Evolutionary conservation across 1,140 invertebrate species (phyloP).

Genomic region (Megathymus violae): DNA sequence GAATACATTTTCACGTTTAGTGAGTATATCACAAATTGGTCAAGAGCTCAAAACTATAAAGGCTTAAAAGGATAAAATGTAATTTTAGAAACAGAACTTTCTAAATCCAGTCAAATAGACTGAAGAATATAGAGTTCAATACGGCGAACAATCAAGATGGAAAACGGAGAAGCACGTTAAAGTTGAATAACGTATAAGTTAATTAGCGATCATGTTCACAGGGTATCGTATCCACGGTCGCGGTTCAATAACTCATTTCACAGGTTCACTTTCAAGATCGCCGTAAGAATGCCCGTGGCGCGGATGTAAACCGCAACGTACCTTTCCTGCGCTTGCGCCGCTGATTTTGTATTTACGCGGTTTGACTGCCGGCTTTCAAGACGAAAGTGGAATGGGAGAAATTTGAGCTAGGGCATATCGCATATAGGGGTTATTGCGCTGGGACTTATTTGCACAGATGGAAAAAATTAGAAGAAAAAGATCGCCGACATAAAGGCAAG

Average conservation of each 20-base stretch:
- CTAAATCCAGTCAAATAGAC: neutral
- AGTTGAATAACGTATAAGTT: slow-evolving; percentile 34
- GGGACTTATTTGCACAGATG: slow-evolving; percentile 61
- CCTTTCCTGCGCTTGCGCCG: slow-evolving; percentile 45
- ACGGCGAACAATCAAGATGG: slow-evolving; percentile 10
- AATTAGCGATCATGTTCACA: slow-evolving; percentile 52
- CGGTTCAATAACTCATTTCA: slow-evolving; percentile 77
- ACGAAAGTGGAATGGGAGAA: slow-evolving; percentile 55
- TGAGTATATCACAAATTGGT: slow-evolving; percentile 43
- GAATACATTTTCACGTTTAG: slow-evolving; percentile 43
- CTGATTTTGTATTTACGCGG: slow-evolving; percentile 56
- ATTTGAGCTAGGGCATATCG: slow-evolving; percentile 44
- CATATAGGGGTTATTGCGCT: slow-evolving; percentile 45
- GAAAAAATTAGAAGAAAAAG: slow-evolving; percentile 63
- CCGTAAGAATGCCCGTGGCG: slow-evolving; percentile 44
- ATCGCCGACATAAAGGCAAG: slow-evolving; percentile 52
- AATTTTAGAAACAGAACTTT: neutral
- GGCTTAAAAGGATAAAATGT: slow-evolving; percentile 6
- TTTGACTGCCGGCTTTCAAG: slow-evolving; percentile 45
- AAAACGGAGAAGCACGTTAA: slow-evolving; percentile 19
- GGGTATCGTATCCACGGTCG: slow-evolving; percentile 61
- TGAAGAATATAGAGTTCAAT: neutral
- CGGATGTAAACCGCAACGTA: slow-evolving; percentile 65
- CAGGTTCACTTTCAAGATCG: slow-evolving; percentile 75
- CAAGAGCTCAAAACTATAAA: neutral